phyloP scores from a whole-genome alignment of 2,797 vertebrate species.

The Loris lydekkerianus region DNA sequence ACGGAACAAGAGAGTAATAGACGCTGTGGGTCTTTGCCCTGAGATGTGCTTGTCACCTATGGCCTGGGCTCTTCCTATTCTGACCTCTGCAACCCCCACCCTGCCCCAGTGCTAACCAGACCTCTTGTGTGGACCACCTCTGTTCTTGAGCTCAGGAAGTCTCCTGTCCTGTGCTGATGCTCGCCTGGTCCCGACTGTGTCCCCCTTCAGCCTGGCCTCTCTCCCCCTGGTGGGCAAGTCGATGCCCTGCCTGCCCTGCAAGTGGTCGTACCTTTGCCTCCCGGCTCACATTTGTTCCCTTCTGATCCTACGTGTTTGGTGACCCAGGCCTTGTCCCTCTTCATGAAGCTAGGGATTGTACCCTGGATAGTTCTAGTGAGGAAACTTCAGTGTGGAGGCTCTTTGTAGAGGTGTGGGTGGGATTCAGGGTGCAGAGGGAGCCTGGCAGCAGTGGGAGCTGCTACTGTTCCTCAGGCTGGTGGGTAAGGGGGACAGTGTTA shows the following conservation, averaged over 20 bases:
- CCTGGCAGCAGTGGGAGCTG: neutral
- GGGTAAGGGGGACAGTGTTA: neutral
- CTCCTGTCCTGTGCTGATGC: neutral
- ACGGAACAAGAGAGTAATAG: neutral
- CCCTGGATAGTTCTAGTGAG: no score
- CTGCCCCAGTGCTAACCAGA: neutral
- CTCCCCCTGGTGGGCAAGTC: neutral
- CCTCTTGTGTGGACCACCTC: neutral
- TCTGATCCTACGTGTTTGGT: neutral
- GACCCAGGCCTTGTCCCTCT: neutral
- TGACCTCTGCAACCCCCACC: neutral
- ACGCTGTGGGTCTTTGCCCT: neutral
- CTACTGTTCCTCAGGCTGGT: neutral
- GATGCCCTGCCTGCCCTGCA: fast-evolving
- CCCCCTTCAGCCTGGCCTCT: no score
- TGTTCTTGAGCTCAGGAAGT: neutral
- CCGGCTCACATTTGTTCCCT: neutral
- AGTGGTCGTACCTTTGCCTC: fast-evolving
- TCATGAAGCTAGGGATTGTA: neutral
- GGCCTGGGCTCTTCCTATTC: neutral
- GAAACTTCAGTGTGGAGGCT: neutral
- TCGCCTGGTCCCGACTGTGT: fast-evolving
- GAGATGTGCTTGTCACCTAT: neutral
- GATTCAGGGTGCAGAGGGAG: neutral
- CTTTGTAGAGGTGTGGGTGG: neutral